Conservation (phyloP, 2,113 vertebrate species). For the Brienomyrus brachyistius region DNA sequence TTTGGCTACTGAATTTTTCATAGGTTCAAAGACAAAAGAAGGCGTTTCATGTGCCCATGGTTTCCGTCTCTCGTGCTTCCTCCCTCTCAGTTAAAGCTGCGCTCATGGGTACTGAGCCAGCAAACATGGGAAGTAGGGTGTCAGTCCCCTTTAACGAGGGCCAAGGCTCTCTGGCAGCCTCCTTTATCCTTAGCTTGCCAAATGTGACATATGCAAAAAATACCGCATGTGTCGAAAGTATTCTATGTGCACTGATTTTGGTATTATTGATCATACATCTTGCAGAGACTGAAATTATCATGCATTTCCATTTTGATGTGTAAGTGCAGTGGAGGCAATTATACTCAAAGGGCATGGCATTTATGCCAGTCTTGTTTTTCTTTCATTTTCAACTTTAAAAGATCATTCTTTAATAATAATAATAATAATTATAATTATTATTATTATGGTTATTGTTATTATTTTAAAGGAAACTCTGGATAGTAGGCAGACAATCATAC, state of each 20-base stretch:
- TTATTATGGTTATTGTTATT: background rate
- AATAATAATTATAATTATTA: background rate
- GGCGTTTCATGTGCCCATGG: background rate
- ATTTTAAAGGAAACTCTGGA: background rate
- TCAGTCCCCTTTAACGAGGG: background rate
- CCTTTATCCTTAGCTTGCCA: background rate
- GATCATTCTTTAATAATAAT: background rate
- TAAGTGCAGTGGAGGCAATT: background rate
- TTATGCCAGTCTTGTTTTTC: background rate
- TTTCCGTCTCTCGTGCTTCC: background rate
- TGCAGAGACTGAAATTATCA: background rate
- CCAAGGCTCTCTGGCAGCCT: background rate
- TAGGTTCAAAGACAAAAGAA: background rate
- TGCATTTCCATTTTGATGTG: background rate
- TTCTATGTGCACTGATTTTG: background rate
- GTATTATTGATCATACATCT: background rate
- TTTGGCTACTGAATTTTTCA: background rate
- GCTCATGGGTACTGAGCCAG: background rate
- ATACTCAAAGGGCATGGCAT: background rate
- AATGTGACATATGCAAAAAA: background rate
- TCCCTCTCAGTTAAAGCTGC: background rate
- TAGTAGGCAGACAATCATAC: background rate
- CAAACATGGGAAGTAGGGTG: background rate
- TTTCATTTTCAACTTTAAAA: background rate
- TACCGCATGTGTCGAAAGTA: background rate